phyloP scores from a whole-genome alignment of 2,113 vertebrate genomes.

The Corydoras maculifer region DNA sequence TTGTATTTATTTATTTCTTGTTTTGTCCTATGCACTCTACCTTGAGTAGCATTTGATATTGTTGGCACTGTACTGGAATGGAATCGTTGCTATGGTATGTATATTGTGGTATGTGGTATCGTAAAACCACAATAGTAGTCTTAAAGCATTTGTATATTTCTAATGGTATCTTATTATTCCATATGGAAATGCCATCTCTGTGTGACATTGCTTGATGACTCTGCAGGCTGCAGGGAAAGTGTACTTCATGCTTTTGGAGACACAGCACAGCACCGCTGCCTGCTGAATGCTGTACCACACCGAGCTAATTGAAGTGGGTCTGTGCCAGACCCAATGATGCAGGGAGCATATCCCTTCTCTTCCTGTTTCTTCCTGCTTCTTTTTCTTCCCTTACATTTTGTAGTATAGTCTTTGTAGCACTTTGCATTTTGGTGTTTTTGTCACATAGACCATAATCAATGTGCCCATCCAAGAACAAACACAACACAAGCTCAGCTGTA shows the following conservation, averaged over 20 bases:
- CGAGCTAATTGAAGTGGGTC: constrained; percentile 49
- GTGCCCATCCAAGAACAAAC: too few relatives aligned
- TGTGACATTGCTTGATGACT: constrained; percentile 24
- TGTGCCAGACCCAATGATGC: constrained; percentile 33
- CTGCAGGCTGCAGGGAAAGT: constrained; percentile 18
- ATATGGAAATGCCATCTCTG: neutral
- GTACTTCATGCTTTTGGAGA: constrained; percentile 38
- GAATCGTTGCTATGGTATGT: neutral
- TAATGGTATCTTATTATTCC: neutral
- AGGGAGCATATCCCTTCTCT: constrained; percentile 15
- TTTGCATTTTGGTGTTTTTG: constrained; percentile 9
- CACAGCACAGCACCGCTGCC: constrained; percentile 36
- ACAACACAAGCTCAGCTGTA: too few relatives aligned
- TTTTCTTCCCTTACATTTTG: constrained; percentile 7
- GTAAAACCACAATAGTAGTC: neutral
- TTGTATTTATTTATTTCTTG: too few relatives aligned
- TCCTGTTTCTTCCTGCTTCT: constrained; percentile 7
- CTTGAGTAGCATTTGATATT: too few relatives aligned
- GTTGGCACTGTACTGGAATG: too few relatives aligned
- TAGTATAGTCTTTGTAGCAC: neutral
- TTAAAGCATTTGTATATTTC: neutral
- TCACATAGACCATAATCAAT: too few relatives aligned
- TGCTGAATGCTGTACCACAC: constrained; percentile 35
- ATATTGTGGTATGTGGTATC: neutral
- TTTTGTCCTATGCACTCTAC: too few relatives aligned